A percentile compares a stretch with the other conserved stretches of the same genome.
These are phyloP conservation scores for Drosophila rellima DNA, from an alignment of 2,888 invertebrate species.

Conservation along the genomic window DNA sequence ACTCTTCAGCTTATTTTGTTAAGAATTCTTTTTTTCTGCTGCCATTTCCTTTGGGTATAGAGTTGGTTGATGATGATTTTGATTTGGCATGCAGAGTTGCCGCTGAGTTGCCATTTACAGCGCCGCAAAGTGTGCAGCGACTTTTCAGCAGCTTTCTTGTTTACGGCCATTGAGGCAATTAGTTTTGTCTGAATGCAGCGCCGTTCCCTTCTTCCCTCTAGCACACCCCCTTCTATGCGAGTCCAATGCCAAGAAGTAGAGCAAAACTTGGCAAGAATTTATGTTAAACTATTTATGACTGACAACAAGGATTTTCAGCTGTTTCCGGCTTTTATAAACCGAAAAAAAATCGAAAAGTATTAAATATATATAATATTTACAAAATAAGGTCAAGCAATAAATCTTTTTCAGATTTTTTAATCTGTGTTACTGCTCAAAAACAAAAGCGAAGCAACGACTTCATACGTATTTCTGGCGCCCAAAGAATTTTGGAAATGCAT, in stretches of 20 bases:
- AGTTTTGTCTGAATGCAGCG: conserved; percentile 60
- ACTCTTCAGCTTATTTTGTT: conserved; percentile 81
- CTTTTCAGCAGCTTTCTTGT: conserved; percentile 43
- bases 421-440: not conserved
- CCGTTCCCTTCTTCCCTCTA: not conserved
- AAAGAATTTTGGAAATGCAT: not conserved
- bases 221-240: not conserved
- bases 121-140: conserved; percentile 61
- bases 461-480: no score
- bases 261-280: conserved; percentile 28
- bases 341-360: conserved; percentile 6
- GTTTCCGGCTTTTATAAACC: conserved; percentile 31
- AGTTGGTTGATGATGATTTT: conserved; percentile 55
- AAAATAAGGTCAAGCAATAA: not conserved
- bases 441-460: not conserved
- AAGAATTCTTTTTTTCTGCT: conserved; percentile 57
- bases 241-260: conserved; percentile 13
- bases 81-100: conserved; percentile 63
- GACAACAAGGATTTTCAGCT: conserved; percentile 25
- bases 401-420: not conserved
- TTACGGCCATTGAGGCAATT: conserved; percentile 68
- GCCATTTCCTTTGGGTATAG: conserved; percentile 18
- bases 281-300: conserved; percentile 49
- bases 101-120: conserved; percentile 36
- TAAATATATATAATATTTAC: not conserved